Percentiles rank a stretch among this genome's conserved stretches.
These are phyloP conservation scores for Tridacna crocea DNA, from an alignment of 2,888 invertebrate species.

Conservation along the genomic window DNA sequence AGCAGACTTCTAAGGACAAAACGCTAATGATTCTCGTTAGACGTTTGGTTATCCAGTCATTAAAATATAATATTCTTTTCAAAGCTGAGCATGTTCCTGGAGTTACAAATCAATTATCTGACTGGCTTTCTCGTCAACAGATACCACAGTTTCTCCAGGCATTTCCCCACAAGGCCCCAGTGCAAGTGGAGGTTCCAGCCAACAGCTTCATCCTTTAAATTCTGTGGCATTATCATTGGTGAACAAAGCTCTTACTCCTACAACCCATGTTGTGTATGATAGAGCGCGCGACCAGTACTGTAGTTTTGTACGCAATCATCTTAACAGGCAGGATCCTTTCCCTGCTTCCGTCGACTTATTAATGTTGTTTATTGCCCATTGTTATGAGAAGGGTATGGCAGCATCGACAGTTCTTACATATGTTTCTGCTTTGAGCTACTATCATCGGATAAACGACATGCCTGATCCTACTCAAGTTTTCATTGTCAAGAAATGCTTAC, in stretches of 20 bases:
- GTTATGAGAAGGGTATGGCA: neutral
- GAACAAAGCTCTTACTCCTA: slow-evolving; percentile 16
- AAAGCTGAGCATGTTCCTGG: slow-evolving; percentile 36
- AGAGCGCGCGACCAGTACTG: slow-evolving; percentile 24
- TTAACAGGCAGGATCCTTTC: neutral
- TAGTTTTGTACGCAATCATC: slow-evolving; percentile 15
- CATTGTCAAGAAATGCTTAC: slow-evolving; percentile 28
- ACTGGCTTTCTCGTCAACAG: slow-evolving; percentile 52
- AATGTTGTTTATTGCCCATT: slow-evolving; percentile 35
- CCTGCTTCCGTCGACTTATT: slow-evolving; percentile 17
- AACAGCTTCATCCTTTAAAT: slow-evolving; percentile 14
- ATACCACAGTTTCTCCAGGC: slow-evolving; percentile 30
- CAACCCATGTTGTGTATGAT: slow-evolving; percentile 29
- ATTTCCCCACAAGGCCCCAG: slow-evolving; percentile 36
- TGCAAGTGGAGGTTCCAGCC: slow-evolving; percentile 18
- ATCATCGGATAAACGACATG: slow-evolving; percentile 20
- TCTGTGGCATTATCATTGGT: neutral
- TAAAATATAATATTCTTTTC: slow-evolving; percentile 43
- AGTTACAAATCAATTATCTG: slow-evolving; percentile 40
- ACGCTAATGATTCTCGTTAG: slow-evolving; percentile 47
- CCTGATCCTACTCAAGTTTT: slow-evolving; percentile 17
- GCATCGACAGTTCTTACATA: slow-evolving; percentile 25
- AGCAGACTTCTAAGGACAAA: slow-evolving; percentile 35
- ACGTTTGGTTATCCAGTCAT: slow-evolving; percentile 32
- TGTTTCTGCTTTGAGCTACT: slow-evolving; percentile 34